Conservation (phyloP, 2,888 invertebrate species). For the Brachypalpus laphriformis region DNA sequence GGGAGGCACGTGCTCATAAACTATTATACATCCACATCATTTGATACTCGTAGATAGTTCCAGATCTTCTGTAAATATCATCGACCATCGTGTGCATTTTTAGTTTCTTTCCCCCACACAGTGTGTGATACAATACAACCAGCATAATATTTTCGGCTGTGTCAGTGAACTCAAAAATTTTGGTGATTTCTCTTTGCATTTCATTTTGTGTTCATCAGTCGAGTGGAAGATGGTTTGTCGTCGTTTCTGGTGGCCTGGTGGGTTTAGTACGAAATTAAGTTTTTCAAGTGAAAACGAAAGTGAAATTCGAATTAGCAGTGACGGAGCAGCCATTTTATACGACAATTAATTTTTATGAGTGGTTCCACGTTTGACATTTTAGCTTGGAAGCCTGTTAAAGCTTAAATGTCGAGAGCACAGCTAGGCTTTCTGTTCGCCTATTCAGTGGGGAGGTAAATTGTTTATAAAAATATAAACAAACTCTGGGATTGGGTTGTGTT, state of each 20-base stretch:
- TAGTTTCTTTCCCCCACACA: background rate
- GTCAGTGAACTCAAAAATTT: constrained; percentile 28
- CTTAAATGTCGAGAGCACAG: background rate
- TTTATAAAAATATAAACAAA: constrained; percentile 68
- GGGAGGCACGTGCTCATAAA: background rate
- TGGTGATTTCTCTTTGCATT: background rate
- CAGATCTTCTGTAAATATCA: background rate
- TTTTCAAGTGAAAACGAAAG: constrained; percentile 70
- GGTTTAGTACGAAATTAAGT: constrained; percentile 73
- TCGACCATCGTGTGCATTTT: background rate
- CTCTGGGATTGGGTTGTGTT: background rate
- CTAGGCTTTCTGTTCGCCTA: constrained; percentile 50
- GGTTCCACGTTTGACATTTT: background rate
- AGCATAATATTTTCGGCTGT: constrained; percentile 28
- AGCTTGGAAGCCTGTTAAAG: background rate
- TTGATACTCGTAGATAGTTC: background rate
- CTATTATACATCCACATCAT: background rate
- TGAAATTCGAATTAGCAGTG: constrained; percentile 44
- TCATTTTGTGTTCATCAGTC: background rate
- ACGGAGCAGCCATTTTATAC: constrained; percentile 40
- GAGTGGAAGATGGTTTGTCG: background rate
- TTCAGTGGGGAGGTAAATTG: constrained; percentile 55
- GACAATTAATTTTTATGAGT: background rate
- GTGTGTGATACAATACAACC: background rate
- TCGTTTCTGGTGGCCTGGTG: constrained; percentile 53